phyloP scores from a whole-genome alignment of 1,140 invertebrate genomes.

The Drosophila bocqueti region DNA sequence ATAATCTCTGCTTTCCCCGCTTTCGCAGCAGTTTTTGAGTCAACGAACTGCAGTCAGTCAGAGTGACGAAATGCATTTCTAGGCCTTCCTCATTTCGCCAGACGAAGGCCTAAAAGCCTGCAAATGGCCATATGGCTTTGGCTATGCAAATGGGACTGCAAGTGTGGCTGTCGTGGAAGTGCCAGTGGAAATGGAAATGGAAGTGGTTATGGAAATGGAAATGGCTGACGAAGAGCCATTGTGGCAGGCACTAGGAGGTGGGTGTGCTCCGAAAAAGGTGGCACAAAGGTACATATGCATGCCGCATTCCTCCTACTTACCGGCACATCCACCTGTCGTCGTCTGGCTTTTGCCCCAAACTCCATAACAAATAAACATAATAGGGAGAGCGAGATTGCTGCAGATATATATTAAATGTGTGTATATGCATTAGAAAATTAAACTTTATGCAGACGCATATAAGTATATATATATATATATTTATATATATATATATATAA shows the following conservation, averaged over 20 bases:
- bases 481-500: constrained; percentile 21
- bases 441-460: constrained; percentile 15
- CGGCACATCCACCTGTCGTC: constrained; percentile 26
- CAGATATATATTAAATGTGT: constrained; percentile 1
- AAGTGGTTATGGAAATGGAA: constrained; percentile 23
- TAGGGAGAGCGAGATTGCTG: not conserved
- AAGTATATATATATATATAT: constrained; percentile 3
- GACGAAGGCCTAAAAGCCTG: constrained; percentile 65
- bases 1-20: not conserved
- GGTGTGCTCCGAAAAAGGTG: constrained; percentile 1
- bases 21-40: constrained; percentile 16
- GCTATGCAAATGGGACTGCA: constrained; percentile 18
- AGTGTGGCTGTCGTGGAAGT: constrained; percentile 7
- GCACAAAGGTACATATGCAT: not conserved
- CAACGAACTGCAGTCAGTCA: constrained; percentile 43
- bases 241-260: constrained; percentile 26
- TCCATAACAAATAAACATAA: not conserved
- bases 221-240: constrained; percentile 45
- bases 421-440: constrained; percentile 22
- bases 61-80: constrained; percentile 63
- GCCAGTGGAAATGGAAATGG: not conserved
- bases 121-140: constrained; percentile 38
- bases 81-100: constrained; percentile 56
- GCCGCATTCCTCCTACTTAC: constrained; percentile 6
- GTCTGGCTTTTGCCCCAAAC: constrained; percentile 19